phyloP scores from a whole-genome alignment of 2,888 invertebrate genomes.

The Aphodius sticticus region DNA sequence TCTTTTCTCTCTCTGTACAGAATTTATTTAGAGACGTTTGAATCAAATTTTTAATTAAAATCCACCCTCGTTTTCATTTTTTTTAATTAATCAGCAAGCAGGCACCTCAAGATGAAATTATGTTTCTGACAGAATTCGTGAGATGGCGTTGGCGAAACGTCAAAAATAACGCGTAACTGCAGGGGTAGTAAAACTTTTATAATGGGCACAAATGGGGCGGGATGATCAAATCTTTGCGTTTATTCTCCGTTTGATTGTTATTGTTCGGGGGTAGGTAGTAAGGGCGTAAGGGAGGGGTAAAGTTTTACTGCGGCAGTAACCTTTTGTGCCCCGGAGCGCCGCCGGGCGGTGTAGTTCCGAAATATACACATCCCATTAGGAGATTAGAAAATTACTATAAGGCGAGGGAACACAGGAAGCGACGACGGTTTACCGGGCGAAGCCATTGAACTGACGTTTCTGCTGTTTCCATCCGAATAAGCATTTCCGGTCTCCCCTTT shows the following conservation, averaged over 20 bases:
- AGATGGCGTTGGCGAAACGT: background rate
- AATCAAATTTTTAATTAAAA: too few species aligned
- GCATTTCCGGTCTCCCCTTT: slow-evolving; percentile 4
- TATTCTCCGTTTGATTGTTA: background rate
- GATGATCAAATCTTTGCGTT: background rate
- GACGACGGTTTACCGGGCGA: too few species aligned
- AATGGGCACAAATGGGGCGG: background rate
- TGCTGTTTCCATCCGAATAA: background rate
- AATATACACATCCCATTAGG: background rate
- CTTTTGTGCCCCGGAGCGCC: background rate
- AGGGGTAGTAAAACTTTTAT: background rate
- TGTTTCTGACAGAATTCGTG: too few species aligned
- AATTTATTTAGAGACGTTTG: too few species aligned
- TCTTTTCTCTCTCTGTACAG: too few species aligned
- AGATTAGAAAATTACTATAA: background rate
- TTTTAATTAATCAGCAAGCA: too few species aligned
- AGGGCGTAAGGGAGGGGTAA: background rate
- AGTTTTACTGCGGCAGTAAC: background rate
- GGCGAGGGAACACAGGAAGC: background rate
- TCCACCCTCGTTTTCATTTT: background rate
- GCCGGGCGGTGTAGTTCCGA: background rate
- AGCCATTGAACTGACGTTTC: background rate
- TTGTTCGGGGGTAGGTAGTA: too few species aligned
- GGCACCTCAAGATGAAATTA: too few species aligned
- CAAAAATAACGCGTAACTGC: background rate